Evolutionary conservation across 2,888 invertebrate species (phyloP), one percentile per base, ranked within the genome.

Genomic region (Macrosoma leucophasiata): DNA sequence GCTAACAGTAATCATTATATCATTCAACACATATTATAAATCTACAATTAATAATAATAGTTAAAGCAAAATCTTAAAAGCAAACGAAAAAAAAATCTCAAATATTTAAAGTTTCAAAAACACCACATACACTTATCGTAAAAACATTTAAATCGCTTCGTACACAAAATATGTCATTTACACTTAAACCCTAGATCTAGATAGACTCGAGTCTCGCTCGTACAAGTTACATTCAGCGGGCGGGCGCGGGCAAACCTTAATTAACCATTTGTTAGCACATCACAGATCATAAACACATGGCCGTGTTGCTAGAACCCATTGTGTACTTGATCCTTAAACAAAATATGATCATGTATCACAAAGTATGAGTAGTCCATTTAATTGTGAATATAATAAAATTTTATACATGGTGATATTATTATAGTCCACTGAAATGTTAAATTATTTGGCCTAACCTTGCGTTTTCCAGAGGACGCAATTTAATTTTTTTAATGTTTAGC

Each of bases 101-200:
- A 58, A 54, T 57, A 55, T 52, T 47, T 52, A 46, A 52, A 56
- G 47, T 59, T 58, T 49, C 50, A 53, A 58, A 62, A 66, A 66
- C 61, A 62, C 59, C 33, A 46, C 41, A 50, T 45, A 50, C 50
- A 45, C 49, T 30, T 41, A 36, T 35, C 25, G 21, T 35, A 35
- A 54, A 44, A 54, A 49, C 33, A 53, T 53, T 52, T 47, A 50
- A 52, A 58, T 49, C 48, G 46, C 55, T 61, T 61, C 72, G 68
- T 78, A 79, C 73, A 78, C 76, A 81, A 79, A 81, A 78, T 81
- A 81, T 79, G 77, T 79, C 74, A 74, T 78, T 78, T 68, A 63
- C 63, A 55, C 62, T 68, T 71, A 43, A 32, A 23, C 40, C 49
- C 50, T 58, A 60, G 14, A 29, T 47, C 55, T 57, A 40, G 43